Base-by-base conservation (phyloP, 2,113 vertebrate species). In the Tetrax tetrax region DNA sequence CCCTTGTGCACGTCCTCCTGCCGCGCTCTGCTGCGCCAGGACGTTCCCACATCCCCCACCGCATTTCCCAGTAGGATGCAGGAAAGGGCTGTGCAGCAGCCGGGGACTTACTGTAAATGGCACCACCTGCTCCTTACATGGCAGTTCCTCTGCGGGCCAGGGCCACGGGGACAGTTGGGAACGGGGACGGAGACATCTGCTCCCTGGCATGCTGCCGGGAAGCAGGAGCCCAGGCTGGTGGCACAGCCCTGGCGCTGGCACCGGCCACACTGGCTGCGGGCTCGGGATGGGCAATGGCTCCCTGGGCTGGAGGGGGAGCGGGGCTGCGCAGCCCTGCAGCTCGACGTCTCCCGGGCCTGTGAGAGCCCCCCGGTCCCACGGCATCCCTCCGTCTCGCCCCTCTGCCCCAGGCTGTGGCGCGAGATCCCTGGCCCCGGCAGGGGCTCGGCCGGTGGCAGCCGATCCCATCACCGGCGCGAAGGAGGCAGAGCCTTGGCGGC, bases 41-140 rank as follows among this genome's bases (percentile, higher is more conserved):
- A 92, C 91, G 5, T 85, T 81, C 78, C 76, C 83, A 83, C 87
- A 87, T 87, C 83, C 41, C 37, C 33, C 7, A 4, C 31, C 0
- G 11, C 29, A 0, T 41, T 92, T 95, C 89, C 87, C 83, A 70
- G 23, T 68, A 88, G 23, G 84, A 85, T 78, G 92, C 69, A 91
- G 89, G 93, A 87, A 81, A 77, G 43, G 95, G 71, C 81, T 51
- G 37, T 48, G 76, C 91, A 47, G 88, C 57, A 54, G 96, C 95
- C 35, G 97, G 95, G 95, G 87, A 91, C 80, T 98, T 97, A 98
- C 97, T 94, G 97, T 97, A 97, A 98, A 94, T 83, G 89, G 83
- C 95, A 88, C 96, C 96, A 94, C 80, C 96, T 97, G 95, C 94
- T 96, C 95, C 95, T 93, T 93, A 92, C 93, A 9, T 78, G 81